Evolutionary conservation across 2,797 vertebrate genomes (phyloP).

Genomic region (Rhinophrynus dorsalis): DNA sequence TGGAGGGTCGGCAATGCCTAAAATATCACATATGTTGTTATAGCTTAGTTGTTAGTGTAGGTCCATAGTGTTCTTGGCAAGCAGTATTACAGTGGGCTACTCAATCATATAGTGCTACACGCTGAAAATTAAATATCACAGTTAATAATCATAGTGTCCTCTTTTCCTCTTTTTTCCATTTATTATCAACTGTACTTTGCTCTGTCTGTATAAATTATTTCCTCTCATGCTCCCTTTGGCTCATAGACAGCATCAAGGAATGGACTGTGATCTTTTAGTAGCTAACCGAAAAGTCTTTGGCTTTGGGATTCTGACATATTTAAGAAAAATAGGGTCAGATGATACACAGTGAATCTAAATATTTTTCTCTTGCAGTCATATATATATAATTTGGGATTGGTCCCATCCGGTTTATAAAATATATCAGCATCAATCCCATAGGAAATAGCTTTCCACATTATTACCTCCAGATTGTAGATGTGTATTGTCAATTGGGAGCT

Average conservation of each 20-base stretch:
- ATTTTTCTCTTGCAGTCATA: slow-evolving; percentile 19
- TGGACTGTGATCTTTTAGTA: slow-evolving; percentile 14
- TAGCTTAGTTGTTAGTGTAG: too few species aligned
- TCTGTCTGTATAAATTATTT: not conserved
- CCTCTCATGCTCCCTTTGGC: not conserved
- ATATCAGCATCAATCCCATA: slow-evolving; percentile 46
- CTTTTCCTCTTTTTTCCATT: not conserved
- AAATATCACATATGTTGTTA: too few species aligned
- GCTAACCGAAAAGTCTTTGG: not conserved
- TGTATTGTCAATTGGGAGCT: slow-evolving; percentile 46
- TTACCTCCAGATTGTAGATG: slow-evolving; percentile 57
- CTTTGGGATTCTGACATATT: slow-evolving; percentile 23
- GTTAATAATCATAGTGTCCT: not conserved
- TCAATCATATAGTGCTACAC: too few species aligned
- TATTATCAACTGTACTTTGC: not conserved
- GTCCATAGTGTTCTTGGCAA: too few species aligned
- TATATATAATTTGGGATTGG: slow-evolving; percentile 59
- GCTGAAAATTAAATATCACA: too few species aligned
- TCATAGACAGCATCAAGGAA: slow-evolving; percentile 5
- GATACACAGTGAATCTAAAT: slow-evolving; percentile 4
- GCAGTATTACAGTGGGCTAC: too few species aligned
- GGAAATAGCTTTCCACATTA: slow-evolving; percentile 58
- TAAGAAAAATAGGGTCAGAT: slow-evolving; percentile 40
- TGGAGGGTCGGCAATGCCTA: too few species aligned
- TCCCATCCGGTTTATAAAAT: slow-evolving; percentile 56